phyloP scores from a whole-genome alignment of 2,113 vertebrate species.

The Lycaon pictus region DNA sequence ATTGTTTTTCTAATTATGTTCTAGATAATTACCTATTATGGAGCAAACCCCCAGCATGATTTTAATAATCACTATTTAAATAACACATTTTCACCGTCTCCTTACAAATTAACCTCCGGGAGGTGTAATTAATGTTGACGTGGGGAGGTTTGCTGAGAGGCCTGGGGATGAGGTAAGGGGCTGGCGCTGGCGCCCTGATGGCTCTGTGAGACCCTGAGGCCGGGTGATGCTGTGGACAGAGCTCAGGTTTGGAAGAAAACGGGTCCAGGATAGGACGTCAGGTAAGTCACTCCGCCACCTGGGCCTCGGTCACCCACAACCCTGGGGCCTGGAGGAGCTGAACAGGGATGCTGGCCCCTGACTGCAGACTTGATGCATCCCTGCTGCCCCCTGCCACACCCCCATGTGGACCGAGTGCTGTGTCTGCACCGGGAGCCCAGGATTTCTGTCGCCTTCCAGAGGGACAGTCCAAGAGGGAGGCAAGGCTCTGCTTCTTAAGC shows the following conservation, averaged over 20 bases:
- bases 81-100: conserved; percentile 76
- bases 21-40: conserved; percentile 83
- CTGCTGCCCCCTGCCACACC: not conserved
- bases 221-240: not conserved
- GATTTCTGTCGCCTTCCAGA: not conserved
- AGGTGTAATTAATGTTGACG: conserved; percentile 51
- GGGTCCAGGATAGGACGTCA: not conserved
- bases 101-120: conserved; percentile 85
- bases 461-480: not conserved
- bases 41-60: conserved; percentile 74
- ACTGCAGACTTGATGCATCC: rapidly evolving
- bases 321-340: not conserved
- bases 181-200: rapidly evolving
- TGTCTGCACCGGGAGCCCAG: rapidly evolving
- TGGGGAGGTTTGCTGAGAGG: not conserved
- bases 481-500: not conserved
- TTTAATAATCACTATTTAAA: conserved; percentile 84
- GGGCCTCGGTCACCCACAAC: not conserved
- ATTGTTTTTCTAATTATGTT: conserved; percentile 78
- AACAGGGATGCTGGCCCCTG: not conserved
- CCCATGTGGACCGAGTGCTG: rapidly evolving
- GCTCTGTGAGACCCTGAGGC: rapidly evolving
- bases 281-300: not conserved
- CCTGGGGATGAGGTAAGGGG: not conserved
- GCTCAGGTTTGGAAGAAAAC: not conserved